These are phyloP conservation scores for Hemitrygon akajei DNA, from an alignment of 2,797 vertebrate species.

Conservation along the genomic window DNA sequence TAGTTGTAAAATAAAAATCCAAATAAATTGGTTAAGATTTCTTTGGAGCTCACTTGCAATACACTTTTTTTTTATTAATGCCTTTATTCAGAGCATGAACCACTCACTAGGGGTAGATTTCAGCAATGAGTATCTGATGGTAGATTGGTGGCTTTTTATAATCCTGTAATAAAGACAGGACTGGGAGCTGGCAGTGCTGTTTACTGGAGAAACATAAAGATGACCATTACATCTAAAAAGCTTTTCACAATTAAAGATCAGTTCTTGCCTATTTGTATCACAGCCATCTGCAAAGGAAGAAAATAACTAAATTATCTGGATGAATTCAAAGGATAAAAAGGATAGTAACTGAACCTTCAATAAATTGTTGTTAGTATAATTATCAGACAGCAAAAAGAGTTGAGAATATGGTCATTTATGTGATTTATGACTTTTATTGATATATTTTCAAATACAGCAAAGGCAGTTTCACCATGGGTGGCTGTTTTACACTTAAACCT, in stretches of 20 bases:
- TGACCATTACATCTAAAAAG: background rate
- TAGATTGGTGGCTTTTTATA: slow-evolving; percentile 12
- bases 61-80: background rate
- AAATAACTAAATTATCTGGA: slow-evolving; percentile 25
- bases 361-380: slow-evolving; percentile 9
- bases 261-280: slow-evolving; percentile 13
- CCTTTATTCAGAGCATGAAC: slow-evolving; percentile 2
- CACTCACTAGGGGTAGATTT: background rate
- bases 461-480: background rate
- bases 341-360: background rate
- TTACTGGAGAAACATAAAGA: slow-evolving; percentile 12
- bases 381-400: background rate
- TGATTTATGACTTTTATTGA: background rate
- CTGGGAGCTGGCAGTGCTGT: background rate
- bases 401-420: slow-evolving; percentile 4
- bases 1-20: background rate
- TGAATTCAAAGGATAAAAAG: slow-evolving; percentile 28
- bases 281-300: slow-evolving; percentile 4
- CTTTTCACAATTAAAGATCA: slow-evolving; percentile 18
- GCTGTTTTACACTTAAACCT: background rate
- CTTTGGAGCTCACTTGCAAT: slow-evolving; percentile 4
- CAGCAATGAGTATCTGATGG: background rate
- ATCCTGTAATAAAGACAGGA: background rate
- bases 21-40: slow-evolving; percentile 3
- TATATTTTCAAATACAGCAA: background rate